Percentiles rank a stretch among this genome's conserved stretches.
Evolutionary conservation across 2,888 invertebrate genomes (phyloP).

Genomic region (Dolichopus griseipennis): DNA sequence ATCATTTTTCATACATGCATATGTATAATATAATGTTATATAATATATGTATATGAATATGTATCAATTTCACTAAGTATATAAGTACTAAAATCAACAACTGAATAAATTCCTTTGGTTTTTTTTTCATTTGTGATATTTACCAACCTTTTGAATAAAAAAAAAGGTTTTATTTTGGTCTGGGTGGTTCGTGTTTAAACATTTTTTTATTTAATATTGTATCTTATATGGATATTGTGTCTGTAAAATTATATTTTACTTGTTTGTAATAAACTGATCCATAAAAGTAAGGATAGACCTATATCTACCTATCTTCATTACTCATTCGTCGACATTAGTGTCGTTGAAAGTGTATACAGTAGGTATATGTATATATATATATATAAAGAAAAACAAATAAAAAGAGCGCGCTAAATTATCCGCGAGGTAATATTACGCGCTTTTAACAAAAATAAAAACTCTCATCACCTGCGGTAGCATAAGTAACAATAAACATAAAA

Average conservation of each 20-base stretch:
- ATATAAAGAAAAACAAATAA: background rate
- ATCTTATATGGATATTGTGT: background rate
- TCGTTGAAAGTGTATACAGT: too few species aligned
- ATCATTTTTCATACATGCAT: too few species aligned
- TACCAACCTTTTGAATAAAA: too few species aligned
- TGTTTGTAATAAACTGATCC: background rate
- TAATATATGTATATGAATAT: too few species aligned
- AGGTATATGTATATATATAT: too few species aligned
- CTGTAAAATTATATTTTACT: background rate
- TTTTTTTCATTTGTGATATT: too few species aligned
- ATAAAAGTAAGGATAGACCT: background rate
- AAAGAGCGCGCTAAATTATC: background rate
- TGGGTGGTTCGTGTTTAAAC: background rate
- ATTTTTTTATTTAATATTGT: background rate
- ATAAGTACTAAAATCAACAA: too few species aligned
- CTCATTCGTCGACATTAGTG: background rate
- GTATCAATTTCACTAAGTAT: too few species aligned
- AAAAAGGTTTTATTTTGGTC: background rate
- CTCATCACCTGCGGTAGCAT: conserved; percentile 3
- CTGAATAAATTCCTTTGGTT: too few species aligned
- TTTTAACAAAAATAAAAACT: background rate
- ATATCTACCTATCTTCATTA: background rate
- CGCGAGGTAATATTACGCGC: conserved; percentile 6
- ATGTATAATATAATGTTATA: too few species aligned
- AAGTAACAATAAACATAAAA: background rate